phyloP scores from a whole-genome alignment of 2,113 vertebrate species.

The Semnornis frantzii region DNA sequence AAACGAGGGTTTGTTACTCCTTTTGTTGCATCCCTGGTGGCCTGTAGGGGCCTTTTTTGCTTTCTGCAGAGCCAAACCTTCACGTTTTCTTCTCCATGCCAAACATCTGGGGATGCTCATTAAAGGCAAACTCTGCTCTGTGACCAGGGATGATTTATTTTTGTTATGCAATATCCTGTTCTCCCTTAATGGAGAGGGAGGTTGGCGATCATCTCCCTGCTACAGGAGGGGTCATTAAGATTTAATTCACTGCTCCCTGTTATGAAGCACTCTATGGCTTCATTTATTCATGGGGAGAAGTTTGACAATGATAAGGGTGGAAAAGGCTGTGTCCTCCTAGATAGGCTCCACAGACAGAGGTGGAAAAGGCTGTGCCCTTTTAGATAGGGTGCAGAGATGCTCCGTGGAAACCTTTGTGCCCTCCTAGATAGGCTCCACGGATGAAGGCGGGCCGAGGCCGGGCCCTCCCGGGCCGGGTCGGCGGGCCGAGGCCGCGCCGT shows the following conservation, averaged over 20 bases:
- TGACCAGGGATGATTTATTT: neutral
- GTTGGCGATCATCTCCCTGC: neutral
- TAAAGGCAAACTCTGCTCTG: neutral
- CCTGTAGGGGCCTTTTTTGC: fast-evolving
- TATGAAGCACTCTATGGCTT: neutral
- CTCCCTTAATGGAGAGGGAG: neutral
- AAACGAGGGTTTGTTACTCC: fast-evolving
- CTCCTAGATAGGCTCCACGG: too few relatives aligned
- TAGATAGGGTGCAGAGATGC: too few relatives aligned
- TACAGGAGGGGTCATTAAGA: neutral
- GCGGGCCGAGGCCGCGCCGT: too few relatives aligned
- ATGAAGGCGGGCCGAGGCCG: too few relatives aligned
- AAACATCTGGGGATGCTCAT: neutral
- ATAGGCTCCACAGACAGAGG: neutral
- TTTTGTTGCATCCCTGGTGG: neutral
- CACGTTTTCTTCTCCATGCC: fast-evolving
- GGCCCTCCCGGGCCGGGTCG: too few relatives aligned
- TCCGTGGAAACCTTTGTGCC: too few relatives aligned
- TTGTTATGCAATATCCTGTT: neutral
- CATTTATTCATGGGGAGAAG: neutral
- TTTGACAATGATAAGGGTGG: neutral
- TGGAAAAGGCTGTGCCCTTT: too few relatives aligned
- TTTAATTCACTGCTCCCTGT: neutral
- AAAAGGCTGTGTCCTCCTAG: neutral
- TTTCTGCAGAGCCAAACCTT: neutral